These are phyloP conservation scores for Mastigias papua DNA, from an alignment of 30 jellyfish, hydroid and myxozoan genomes.

Conservation along the genomic window DNA sequence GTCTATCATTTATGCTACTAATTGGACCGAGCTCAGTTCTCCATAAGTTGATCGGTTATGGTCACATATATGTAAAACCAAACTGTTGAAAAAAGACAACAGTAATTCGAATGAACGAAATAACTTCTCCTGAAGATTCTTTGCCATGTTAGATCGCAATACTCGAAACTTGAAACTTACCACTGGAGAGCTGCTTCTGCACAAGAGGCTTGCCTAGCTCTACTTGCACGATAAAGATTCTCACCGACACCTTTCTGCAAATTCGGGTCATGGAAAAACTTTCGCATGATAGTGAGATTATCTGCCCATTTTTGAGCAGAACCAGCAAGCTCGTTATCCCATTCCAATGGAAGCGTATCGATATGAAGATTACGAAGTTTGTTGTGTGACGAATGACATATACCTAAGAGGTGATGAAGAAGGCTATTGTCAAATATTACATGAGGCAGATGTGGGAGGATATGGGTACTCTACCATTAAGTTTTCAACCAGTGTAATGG, in stretches of 20 bases:
- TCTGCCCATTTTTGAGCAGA: constrained; percentile 25
- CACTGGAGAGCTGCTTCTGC: constrained; percentile 21
- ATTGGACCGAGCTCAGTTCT: not conserved
- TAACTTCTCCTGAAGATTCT: no score
- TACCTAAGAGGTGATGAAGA: not conserved
- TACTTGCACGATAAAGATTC: not conserved
- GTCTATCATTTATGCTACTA: not conserved
- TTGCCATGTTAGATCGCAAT: no score
- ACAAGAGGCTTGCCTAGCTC: not conserved
- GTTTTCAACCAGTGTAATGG: no score
- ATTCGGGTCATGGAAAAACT: not conserved
- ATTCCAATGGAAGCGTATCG: constrained; percentile 7
- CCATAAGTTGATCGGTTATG: not conserved
- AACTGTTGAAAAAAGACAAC: no score
- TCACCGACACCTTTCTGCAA: constrained; percentile 1
- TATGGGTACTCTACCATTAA: no score
- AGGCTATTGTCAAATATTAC: not conserved
- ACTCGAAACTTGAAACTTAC: not conserved
- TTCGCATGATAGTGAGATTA: not conserved
- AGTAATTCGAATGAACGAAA: not conserved
- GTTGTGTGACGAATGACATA: constrained; percentile 15
- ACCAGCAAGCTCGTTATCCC: not conserved
- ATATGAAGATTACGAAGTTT: constrained; percentile 9
- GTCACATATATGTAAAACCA: not conserved
- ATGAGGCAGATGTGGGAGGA: not conserved